A percentile compares a stretch with the other conserved stretches of the same genome.
Conservation (phyloP, 1,140 invertebrate species). For the Eriosoma lanigerum region DNA sequence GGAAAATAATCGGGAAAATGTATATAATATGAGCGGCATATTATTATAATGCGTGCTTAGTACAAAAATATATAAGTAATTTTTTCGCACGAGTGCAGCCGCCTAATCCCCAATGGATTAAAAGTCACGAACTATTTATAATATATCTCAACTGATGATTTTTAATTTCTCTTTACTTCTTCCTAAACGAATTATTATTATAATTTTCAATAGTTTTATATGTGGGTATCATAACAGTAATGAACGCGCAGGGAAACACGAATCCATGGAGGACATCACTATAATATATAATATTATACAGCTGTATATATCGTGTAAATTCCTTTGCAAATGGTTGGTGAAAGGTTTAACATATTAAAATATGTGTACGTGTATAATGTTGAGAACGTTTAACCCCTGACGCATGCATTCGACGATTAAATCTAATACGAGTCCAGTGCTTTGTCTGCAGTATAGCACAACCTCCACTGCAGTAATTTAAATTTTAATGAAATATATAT, state of each 20-base stretch:
- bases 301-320: constrained; percentile 16
- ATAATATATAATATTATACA: too few species aligned
- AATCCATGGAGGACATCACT: constrained; percentile 3
- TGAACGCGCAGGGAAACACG: background rate
- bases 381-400: background rate
- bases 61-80: background rate
- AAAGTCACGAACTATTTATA: constrained; percentile 14
- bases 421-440: background rate
- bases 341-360: constrained; percentile 17
- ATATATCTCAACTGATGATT: constrained; percentile 12
- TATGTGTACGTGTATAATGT: too few species aligned
- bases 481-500: too few species aligned
- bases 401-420: background rate
- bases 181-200: background rate
- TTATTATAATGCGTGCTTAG: too few species aligned
- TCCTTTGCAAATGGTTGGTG: constrained; percentile 24
- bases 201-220: too few species aligned
- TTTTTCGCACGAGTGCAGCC: constrained; percentile 5
- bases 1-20: background rate
- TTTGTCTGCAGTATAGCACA: too few species aligned
- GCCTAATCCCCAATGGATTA: constrained; percentile 33
- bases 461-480: too few species aligned
- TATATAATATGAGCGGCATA: background rate
- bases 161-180: background rate
- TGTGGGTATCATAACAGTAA: too few species aligned